These are phyloP conservation scores for Hydractinia symbiolongicarpus DNA, from an alignment of 30 jellyfish, hydroid and myxozoan genomes.

Conservation along the genomic window DNA sequence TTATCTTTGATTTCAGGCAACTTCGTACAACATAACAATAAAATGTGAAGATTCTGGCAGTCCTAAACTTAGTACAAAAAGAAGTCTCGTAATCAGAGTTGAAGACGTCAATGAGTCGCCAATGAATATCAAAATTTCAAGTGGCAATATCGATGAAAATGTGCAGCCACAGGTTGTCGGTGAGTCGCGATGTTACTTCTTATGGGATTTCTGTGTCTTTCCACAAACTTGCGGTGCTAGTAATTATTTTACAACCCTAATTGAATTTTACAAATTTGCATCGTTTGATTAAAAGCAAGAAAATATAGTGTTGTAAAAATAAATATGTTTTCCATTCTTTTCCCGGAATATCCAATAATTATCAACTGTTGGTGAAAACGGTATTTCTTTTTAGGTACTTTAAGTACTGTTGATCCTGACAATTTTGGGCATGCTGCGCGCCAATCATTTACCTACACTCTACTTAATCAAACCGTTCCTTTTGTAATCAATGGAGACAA, in stretches of 20 bases:
- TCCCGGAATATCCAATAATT: too few species aligned
- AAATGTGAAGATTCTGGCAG: conserved; percentile 61
- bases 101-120: conserved; percentile 78
- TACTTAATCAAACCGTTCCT: conserved; percentile 38
- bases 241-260: too few species aligned
- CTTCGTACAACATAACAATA: conserved; percentile 42
- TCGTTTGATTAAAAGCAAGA: too few species aligned
- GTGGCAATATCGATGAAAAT: conserved; percentile 48
- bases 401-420: conserved; percentile 64
- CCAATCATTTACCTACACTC: conserved; percentile 51
- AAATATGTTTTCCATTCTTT: too few species aligned
- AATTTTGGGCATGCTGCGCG: conserved; percentile 5
- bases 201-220: too few species aligned
- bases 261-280: too few species aligned
- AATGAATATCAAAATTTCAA: conserved; percentile 38
- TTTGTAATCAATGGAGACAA: conserved; percentile 37
- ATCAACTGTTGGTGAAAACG: too few species aligned
- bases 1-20: conserved; percentile 45
- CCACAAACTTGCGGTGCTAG: too few species aligned
- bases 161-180: conserved; percentile 37
- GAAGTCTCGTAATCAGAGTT: conserved; percentile 28
- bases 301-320: too few species aligned
- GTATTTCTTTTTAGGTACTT: conserved; percentile 25
- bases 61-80: conserved; percentile 25
- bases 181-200: neutral